Base-by-base conservation (phyloP, 2,113 vertebrate genomes). In the Lepisosteus osseus region DNA sequence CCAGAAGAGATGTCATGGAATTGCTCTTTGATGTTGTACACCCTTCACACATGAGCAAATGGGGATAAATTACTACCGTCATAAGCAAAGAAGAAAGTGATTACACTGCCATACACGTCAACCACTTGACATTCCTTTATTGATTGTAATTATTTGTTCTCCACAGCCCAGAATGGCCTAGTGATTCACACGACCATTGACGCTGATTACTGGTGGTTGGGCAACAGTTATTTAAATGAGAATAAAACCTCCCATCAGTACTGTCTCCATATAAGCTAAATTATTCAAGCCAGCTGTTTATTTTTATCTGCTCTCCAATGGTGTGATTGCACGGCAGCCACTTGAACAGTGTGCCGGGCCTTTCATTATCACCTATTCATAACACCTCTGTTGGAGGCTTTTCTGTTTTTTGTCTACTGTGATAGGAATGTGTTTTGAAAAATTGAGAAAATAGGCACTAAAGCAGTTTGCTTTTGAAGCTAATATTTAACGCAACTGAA, bases 141-240 rank as follows among this genome's bases (percentile, higher is more conserved):
- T 14, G 68, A 70, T 68, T 14, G 14, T 14, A 43, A 43, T 62
- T 59, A 47, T 47, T 41, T 61, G 40, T 45, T 17, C 57, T 54
- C 69, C 47, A 61, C 5, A 17, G 14, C n/a, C 14, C 14, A 9
- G 42, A 15, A 55, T 42, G 43, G 54, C 40, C 9, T 6, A 4
- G 8, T 70, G 42, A 70, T 17, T 51, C 43, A 40, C 44, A 8
- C n/a, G n/a, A 29, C 57, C 41, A 13, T 2, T 62, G 59, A 62
- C 9, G 7, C 7, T 17, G 45, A 13, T 70, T 12, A 62, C 29
- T 15, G n/a, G 3, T 15, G n/a, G 6, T 29, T 14, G 13, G 14
- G 42, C 67, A 55, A 8, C 67, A 54, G 67, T 45, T 29, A 8
- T 63, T 43, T 62, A 69, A 55, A 57, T n/a, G 17, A 42, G 65